A percentile compares a stretch with the other conserved stretches of the same genome.
These are phyloP conservation scores for Mylabris phalerata DNA, from an alignment of 1,140 invertebrate genomes.

Conservation along the genomic window DNA sequence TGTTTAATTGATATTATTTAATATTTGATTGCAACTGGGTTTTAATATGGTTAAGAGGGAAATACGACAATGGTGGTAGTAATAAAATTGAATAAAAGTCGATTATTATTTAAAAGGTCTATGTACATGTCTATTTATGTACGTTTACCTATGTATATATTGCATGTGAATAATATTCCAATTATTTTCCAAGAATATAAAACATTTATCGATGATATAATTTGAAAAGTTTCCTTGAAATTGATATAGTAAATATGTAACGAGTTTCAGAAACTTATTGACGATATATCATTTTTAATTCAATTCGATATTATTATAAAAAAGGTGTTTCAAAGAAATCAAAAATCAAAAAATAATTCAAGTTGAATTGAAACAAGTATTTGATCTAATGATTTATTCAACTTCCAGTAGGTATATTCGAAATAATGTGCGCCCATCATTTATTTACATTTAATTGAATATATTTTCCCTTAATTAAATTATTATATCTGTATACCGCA, in stretches of 20 bases:
- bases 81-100: too few species aligned
- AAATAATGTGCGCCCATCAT: constrained; percentile 14
- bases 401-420: constrained; percentile 11
- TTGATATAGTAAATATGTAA: constrained; percentile 18
- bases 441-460: constrained; percentile 25
- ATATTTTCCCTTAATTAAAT: constrained; percentile 25
- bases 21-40: not conserved
- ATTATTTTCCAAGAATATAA: constrained; percentile 9
- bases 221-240: constrained; percentile 22
- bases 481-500: constrained; percentile 17
- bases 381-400: constrained; percentile 9
- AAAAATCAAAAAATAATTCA: constrained; percentile 13
- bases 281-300: constrained; percentile 14
- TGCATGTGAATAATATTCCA: constrained; percentile 18
- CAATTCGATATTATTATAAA: constrained; percentile 19
- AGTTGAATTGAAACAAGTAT: constrained; percentile 7
- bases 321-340: constrained; percentile 17
- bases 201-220: constrained; percentile 17
- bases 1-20: not conserved
- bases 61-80: too few species aligned
- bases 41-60: too few species aligned
- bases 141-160: not conserved
- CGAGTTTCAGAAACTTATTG: constrained; percentile 17
- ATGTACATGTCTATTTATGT: not conserved
- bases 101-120: not conserved